Evolutionary conservation across 2,113 vertebrate genomes (phyloP).

Genomic region (Bubo blakistoni): DNA sequence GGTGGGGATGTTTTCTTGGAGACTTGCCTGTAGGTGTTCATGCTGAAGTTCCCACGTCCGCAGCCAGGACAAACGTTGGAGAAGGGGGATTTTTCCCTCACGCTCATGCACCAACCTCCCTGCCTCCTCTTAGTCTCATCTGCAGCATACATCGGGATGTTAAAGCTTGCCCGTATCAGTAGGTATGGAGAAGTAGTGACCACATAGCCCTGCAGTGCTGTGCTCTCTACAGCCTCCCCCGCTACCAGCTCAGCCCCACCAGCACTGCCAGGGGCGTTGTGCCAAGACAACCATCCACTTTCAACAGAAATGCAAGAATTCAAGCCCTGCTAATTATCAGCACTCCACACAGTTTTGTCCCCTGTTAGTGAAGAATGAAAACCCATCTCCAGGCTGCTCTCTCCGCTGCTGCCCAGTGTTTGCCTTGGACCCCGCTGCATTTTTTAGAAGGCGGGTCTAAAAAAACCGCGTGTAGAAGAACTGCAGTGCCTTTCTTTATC

Average conservation of each 20-base stretch:
- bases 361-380: background rate
- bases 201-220: background rate
- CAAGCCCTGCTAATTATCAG: background rate
- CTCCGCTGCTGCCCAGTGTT: background rate
- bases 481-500: background rate
- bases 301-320: background rate
- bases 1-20: slow-evolving; percentile 64
- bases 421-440: background rate
- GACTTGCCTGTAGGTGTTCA: slow-evolving; percentile 50
- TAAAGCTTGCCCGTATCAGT: background rate
- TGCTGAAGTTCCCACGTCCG: slow-evolving; percentile 45
- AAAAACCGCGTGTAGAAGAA: background rate
- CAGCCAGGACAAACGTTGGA: slow-evolving; percentile 33
- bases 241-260: background rate
- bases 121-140: slow-evolving; percentile 47
- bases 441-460: background rate
- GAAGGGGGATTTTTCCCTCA: slow-evolving; percentile 62
- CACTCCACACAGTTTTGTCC: background rate
- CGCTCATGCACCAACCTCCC: background rate
- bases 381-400: background rate
- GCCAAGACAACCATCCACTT: background rate
- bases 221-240: slow-evolving; percentile 47
- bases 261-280: background rate
- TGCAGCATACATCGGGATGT: slow-evolving; percentile 39
- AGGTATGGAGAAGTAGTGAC: background rate